Evolutionary conservation across 2,113 vertebrate genomes (phyloP).

Genomic region (Calidris pygmaea): DNA sequence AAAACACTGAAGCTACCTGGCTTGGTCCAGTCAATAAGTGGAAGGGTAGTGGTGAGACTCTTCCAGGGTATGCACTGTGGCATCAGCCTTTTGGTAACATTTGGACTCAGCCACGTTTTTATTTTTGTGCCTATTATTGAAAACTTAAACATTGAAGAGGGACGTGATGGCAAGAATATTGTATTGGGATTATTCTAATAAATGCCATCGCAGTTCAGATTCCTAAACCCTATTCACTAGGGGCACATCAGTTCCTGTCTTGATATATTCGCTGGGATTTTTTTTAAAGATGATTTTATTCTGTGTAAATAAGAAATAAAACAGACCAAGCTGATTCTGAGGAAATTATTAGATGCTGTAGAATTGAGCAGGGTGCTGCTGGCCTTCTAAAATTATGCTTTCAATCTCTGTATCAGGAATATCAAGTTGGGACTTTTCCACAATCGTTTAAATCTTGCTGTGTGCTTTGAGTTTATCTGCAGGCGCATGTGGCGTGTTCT

Average conservation of each 20-base stretch:
- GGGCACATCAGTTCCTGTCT: background rate
- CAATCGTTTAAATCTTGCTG: background rate
- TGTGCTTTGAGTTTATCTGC: background rate
- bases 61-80: background rate
- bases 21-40: accelerated
- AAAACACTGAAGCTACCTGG: background rate
- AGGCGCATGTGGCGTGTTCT: background rate
- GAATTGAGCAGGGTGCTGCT: background rate
- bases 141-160: background rate
- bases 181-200: background rate
- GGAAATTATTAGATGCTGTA: background rate
- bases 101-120: background rate
- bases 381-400: background rate
- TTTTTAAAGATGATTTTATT: background rate
- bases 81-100: background rate
- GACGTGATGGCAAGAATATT: background rate
- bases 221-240: background rate
- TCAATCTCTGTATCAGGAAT: background rate
- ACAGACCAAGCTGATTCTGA: background rate
- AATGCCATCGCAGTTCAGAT: background rate
- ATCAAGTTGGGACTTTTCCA: background rate
- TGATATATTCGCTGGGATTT: background rate
- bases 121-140: background rate
- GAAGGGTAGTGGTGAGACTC: background rate
- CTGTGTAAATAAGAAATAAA: background rate